Base-by-base conservation (phyloP, 2,797 vertebrate genomes). In the Lepilemur septentrionalis region DNA sequence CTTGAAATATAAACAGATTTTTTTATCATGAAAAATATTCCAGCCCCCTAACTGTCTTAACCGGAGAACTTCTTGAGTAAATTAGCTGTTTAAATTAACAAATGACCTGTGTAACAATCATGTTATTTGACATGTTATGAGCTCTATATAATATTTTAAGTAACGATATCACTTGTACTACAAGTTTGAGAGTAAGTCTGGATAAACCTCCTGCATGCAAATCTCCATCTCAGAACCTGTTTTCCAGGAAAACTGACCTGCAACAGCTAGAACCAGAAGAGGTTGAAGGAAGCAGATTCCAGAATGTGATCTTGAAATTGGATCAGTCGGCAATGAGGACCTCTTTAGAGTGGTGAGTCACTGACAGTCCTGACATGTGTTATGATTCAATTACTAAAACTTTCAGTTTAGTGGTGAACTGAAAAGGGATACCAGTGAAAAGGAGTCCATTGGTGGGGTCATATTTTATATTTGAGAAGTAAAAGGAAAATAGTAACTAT, bases 1-100 rank as follows among this genome's bases (percentile, higher is more conserved):
- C 13, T 65, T 80, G 28, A 93, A 96, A 91, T 63, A 55, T 8
- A 85, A 69, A 76, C n/a, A 78, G 65, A 63, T 81, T 81, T 90
- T 90, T 75, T 61, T 72, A 91, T 87, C 18, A 65, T n/a, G n/a
- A 75, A 89, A 83, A 90, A 65, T 72, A 67, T 78, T 90, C 25
- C 32, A 94, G 23, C 1, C 5, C 15, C 25, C 22, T 81, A 73
- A 93, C 17, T 30, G 80, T 73, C 41, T 81, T 92, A 89, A 79
- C 17, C 7, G 82, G 32, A 84, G 96, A 90, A 3, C 4, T 84
- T 2, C 22, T 82, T 50, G 43, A 17, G 25, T 57, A 81, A 85
- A 78, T 59, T n/a, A 95, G 38, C 30, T 87, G 9, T 43, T 91
- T 72, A 14, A 84, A 52, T 38, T 65, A 79, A n/a, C 93, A 91